Evolutionary conservation across 2,888 invertebrate genomes (phyloP).

Genomic region (Eristalis intricaria): DNA sequence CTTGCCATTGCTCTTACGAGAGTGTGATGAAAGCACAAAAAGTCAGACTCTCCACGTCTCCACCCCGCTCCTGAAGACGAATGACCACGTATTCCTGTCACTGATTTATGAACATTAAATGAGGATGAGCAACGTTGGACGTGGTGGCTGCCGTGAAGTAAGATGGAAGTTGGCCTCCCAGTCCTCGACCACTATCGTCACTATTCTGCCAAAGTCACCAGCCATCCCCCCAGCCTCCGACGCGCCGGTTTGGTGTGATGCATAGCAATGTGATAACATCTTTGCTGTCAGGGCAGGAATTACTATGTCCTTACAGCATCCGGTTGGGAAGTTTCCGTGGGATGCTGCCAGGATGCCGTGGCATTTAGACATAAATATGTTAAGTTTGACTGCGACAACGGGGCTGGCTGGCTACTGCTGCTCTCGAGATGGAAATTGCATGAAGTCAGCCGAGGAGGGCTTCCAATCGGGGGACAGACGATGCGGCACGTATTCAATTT

Average conservation of each 20-base stretch:
- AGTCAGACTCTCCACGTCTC: background rate
- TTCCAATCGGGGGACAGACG: background rate
- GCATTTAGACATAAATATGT: constrained; percentile 68
- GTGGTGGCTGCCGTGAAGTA: no score
- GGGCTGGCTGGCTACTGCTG: background rate
- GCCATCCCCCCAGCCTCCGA: background rate
- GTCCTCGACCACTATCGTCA: background rate
- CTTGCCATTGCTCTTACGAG: background rate
- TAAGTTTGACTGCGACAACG: constrained; percentile 45
- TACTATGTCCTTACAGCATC: constrained; percentile 64
- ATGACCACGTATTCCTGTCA: constrained; percentile 71
- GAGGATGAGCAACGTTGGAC: constrained; percentile 61
- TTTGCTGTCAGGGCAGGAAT: constrained; percentile 64
- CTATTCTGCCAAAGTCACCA: constrained; percentile 1
- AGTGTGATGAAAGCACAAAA: constrained; percentile 33
- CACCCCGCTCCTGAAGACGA: constrained; percentile 48
- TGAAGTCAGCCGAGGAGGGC: background rate
- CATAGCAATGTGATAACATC: constrained; percentile 70
- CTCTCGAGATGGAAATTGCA: constrained; percentile 1
- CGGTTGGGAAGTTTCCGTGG: constrained; percentile 48
- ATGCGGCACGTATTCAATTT: constrained; percentile 60
- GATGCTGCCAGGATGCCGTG: constrained; percentile 57
- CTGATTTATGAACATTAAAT: constrained; percentile 73
- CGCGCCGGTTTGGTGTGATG: constrained; percentile 49
- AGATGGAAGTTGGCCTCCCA: constrained; percentile 43